phyloP scores from a whole-genome alignment of 2,797 vertebrate species.

The Sylvilagus floridanus region DNA sequence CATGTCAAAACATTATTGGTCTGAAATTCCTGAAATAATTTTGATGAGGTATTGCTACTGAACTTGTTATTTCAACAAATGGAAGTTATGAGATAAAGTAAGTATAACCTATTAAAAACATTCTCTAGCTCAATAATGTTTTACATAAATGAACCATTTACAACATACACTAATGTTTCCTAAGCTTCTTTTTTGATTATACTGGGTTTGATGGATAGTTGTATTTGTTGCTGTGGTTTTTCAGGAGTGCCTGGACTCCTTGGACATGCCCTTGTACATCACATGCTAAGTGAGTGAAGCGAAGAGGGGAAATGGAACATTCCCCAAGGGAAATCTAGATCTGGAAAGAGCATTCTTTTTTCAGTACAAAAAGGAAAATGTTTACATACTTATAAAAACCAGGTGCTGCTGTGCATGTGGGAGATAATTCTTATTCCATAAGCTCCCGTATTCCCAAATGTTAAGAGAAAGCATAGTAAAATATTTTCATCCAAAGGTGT shows the following conservation, averaged over 20 bases:
- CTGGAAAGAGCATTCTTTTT: slow-evolving; percentile 54
- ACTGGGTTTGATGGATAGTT: slow-evolving; percentile 74
- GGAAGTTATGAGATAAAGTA: slow-evolving; percentile 21
- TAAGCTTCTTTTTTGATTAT: slow-evolving; percentile 71
- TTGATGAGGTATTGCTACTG: slow-evolving; percentile 38
- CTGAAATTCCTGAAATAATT: slow-evolving; percentile 41
- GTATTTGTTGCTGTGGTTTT: slow-evolving; percentile 55
- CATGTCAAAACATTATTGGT: background rate
- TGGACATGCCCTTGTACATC: slow-evolving; percentile 35
- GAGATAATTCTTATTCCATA: slow-evolving; percentile 54
- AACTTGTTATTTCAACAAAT: slow-evolving; percentile 38
- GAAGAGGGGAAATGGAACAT: slow-evolving; percentile 56
- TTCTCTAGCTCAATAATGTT: background rate
- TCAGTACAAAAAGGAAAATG: slow-evolving; percentile 29
- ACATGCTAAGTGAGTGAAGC: slow-evolving; percentile 1
- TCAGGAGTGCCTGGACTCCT: background rate
- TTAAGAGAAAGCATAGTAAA: slow-evolving; percentile 43
- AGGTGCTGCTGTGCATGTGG: slow-evolving; percentile 27
- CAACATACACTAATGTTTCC: slow-evolving; percentile 32
- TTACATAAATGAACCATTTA: slow-evolving; percentile 52
- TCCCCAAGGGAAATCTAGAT: slow-evolving; percentile 53
- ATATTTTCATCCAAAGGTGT: slow-evolving; percentile 57
- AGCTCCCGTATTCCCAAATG: slow-evolving; percentile 10
- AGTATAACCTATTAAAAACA: background rate
- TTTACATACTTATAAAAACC: slow-evolving; percentile 62